Evolutionary conservation across 2,113 vertebrate species (phyloP).

Genomic region (Grammomys dolichurus): DNA sequence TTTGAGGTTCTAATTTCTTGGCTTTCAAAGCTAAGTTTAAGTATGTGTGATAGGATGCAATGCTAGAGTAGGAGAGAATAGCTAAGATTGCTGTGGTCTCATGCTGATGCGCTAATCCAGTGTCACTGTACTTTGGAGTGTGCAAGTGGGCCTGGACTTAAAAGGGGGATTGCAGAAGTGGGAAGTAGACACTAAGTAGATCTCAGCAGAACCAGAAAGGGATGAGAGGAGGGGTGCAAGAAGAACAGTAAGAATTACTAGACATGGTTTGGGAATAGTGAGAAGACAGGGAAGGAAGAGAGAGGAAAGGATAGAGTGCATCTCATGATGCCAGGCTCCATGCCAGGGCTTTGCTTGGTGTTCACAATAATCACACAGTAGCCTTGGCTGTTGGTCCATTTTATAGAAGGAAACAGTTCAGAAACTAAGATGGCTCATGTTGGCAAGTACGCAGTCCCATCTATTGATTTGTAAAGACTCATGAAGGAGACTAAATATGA

Average conservation of each 20-base stretch:
- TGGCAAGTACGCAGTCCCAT: background rate
- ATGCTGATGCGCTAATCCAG: background rate
- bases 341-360: background rate
- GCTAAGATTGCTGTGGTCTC: background rate
- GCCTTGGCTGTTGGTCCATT: background rate
- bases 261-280: background rate
- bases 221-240: background rate
- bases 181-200: background rate
- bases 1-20: constrained; percentile 15
- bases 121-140: background rate
- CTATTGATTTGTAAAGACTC: background rate
- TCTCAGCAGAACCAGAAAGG: background rate
- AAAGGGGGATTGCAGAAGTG: background rate
- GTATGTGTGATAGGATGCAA: background rate
- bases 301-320: background rate
- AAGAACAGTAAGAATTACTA: background rate
- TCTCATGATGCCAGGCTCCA: background rate
- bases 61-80: background rate
- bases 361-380: background rate
- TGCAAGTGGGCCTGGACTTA: background rate
- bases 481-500: background rate
- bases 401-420: background rate
- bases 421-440: background rate
- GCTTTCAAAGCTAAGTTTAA: background rate
- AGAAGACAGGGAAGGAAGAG: background rate